phyloP scores from a whole-genome alignment of 2,113 vertebrate species.

The Forbesichthys agassizii region DNA sequence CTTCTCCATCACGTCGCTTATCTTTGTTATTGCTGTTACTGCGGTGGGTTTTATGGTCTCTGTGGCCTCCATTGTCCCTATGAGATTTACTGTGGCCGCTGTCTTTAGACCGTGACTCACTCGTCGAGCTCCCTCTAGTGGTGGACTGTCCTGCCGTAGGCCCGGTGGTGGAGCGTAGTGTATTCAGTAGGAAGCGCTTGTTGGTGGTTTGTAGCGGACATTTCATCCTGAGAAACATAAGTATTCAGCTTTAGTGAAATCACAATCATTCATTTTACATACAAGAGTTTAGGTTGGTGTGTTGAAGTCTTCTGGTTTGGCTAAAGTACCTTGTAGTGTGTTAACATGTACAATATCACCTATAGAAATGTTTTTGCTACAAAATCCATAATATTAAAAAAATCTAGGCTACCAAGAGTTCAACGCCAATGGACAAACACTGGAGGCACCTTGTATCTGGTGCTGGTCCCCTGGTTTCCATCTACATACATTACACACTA shows the following conservation, averaged over 20 bases:
- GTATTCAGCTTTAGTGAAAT: not conserved
- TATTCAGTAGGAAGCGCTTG: slow-evolving; percentile 96
- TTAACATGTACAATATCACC: too few species aligned
- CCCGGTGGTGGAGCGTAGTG: slow-evolving; percentile 86
- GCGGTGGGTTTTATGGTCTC: slow-evolving; percentile 36
- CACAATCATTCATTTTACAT: too few species aligned
- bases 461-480: too few species aligned
- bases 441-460: too few species aligned
- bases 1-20: slow-evolving; percentile 46
- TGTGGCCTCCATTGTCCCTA: slow-evolving; percentile 31
- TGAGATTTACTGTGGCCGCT: slow-evolving; percentile 49
- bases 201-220: slow-evolving; percentile 92
- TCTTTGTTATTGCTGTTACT: slow-evolving; percentile 41
- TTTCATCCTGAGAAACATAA: slow-evolving; percentile 84
- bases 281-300: not conserved
- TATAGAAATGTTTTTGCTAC: too few species aligned
- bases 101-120: slow-evolving; percentile 36
- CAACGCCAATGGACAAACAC: too few species aligned
- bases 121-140: slow-evolving; percentile 29
- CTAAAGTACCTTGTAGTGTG: too few species aligned
- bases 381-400: too few species aligned
- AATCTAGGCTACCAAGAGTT: too few species aligned
- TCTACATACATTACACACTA: too few species aligned
- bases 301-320: not conserved
- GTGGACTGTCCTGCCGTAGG: slow-evolving; percentile 47